A percentile compares a stretch with the other conserved stretches of the same genome.
phyloP scores from a whole-genome alignment of 2,797 vertebrate species.

The Pseudomugil tenellus region DNA sequence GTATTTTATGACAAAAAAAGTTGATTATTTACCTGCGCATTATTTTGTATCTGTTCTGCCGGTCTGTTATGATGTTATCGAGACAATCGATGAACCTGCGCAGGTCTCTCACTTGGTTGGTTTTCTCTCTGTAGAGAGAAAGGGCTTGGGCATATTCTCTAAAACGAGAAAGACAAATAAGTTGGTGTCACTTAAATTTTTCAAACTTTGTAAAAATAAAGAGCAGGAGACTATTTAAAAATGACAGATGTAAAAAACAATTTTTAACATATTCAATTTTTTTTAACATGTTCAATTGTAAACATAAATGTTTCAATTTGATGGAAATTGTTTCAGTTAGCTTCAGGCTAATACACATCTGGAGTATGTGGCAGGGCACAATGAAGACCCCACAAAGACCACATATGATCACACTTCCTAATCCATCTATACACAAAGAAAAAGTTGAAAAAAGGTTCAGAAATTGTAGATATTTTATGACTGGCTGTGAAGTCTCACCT shows the following conservation, averaged over 20 bases:
- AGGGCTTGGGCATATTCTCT: constrained; percentile 76
- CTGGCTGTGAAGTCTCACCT: constrained; percentile 50
- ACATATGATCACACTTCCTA: too few relatives aligned
- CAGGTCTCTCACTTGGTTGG: constrained; percentile 74
- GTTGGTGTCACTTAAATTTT: constrained; percentile 27
- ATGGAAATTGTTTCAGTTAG: too few relatives aligned
- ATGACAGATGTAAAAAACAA: constrained; percentile 26
- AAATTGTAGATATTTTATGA: not conserved
- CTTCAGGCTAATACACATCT: too few relatives aligned
- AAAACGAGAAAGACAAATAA: constrained; percentile 42
- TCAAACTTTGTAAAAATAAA: constrained; percentile 35
- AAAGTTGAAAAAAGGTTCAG: not conserved
- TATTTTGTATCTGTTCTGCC: constrained; percentile 75
- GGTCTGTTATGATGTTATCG: constrained; percentile 77
- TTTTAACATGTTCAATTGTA: too few relatives aligned
- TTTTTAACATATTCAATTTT: too few relatives aligned
- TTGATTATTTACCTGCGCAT: constrained; percentile 62
- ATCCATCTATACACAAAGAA: too few relatives aligned
- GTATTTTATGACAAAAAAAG: not conserved
- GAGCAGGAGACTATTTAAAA: constrained; percentile 37
- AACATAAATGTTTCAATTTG: too few relatives aligned
- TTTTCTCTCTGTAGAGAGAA: constrained; percentile 74
- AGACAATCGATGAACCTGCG: constrained; percentile 74
- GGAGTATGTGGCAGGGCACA: too few relatives aligned
- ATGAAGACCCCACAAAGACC: not conserved